Base-by-base conservation (phyloP, 2,888 invertebrate species). In the Portevinia maculata region DNA sequence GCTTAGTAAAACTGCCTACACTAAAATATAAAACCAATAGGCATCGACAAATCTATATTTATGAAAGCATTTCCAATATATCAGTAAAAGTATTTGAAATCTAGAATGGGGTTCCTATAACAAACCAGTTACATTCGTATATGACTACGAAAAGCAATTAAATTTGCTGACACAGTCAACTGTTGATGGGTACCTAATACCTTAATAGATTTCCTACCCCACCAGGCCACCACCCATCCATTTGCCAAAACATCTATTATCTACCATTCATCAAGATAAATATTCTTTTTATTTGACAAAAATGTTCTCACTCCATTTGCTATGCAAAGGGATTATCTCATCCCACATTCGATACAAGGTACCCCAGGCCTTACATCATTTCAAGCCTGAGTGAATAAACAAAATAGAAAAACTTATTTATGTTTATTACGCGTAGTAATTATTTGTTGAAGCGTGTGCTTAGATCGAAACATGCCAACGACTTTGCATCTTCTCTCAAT, bases 401-500 rank as follows among this genome's bases (percentile, higher is more conserved):
- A 75, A 60, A 76, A 76, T 60, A 79, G 67, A 74, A 69, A 75
- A 62, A 75, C 74, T 69, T 60, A 50, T 60, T 41, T 62, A 17
- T 79, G 65, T 74, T 57, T 74, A 79, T 79, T 69, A 67, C 69
- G 81, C 81, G 70, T 70, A 59, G 76, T 70, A 81, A 81, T 52
- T 81, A 76, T 76, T 81, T 76, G 70, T 65, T 81, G 21, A 70
- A 65, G 76, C 81, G 69, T 81, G 52, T 65, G 70, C 52, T 69
- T 50, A 46, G 67, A 34, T 74, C 37, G 37, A 53, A 69, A 71
- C 37, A 48, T 30, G 15, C 52, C 34, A 50, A 60, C 59, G 55
- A 60, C 69, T 76, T 60, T 65, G 24, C 70, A 76, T 30, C 69
- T 74, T 34, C 34, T 30, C 55, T 8, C 19, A 19, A 73, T 32